Percentiles rank a stretch among this genome's conserved stretches.
phyloP scores from a whole-genome alignment of 1,140 invertebrate species.

The Tigriopus japonicus region DNA sequence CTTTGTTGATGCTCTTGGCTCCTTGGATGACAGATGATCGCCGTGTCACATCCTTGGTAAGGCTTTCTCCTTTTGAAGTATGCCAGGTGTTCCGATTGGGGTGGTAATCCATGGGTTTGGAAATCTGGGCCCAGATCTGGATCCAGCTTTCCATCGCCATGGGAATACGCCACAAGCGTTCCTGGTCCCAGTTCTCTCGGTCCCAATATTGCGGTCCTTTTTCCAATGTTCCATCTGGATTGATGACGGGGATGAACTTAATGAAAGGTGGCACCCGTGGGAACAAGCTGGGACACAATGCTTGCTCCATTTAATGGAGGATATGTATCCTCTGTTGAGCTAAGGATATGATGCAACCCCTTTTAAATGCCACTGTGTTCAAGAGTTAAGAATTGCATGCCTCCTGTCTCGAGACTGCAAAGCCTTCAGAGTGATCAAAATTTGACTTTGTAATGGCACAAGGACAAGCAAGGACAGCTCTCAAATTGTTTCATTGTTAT shows the following conservation, averaged over 20 bases:
- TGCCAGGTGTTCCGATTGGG: not conserved
- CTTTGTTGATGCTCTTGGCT: too few relatives aligned
- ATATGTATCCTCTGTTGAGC: too few relatives aligned
- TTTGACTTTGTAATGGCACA: too few relatives aligned
- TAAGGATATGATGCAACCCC: too few relatives aligned
- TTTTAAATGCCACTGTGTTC: too few relatives aligned
- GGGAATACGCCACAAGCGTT: slow-evolving; percentile 2
- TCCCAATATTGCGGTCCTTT: slow-evolving; percentile 7
- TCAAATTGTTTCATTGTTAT: too few relatives aligned
- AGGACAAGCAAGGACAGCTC: too few relatives aligned
- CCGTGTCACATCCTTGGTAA: not conserved
- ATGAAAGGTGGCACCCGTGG: slow-evolving; percentile 6
- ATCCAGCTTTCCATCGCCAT: not conserved
- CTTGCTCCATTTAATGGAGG: too few relatives aligned
- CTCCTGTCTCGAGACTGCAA: too few relatives aligned
- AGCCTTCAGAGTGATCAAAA: too few relatives aligned
- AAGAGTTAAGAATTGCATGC: too few relatives aligned
- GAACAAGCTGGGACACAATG: not conserved
- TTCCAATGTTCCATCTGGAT: not conserved
- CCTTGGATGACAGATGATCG: too few relatives aligned
- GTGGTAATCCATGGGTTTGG: not conserved
- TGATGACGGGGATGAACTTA: not conserved
- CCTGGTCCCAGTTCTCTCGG: slow-evolving; percentile 7
- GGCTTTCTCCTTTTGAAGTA: not conserved
- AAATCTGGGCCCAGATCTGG: not conserved